A percentile compares a stretch with the other conserved stretches of the same genome.
phyloP scores from a whole-genome alignment of 2,888 invertebrate genomes.

The Zaprionus bogoriensis region DNA sequence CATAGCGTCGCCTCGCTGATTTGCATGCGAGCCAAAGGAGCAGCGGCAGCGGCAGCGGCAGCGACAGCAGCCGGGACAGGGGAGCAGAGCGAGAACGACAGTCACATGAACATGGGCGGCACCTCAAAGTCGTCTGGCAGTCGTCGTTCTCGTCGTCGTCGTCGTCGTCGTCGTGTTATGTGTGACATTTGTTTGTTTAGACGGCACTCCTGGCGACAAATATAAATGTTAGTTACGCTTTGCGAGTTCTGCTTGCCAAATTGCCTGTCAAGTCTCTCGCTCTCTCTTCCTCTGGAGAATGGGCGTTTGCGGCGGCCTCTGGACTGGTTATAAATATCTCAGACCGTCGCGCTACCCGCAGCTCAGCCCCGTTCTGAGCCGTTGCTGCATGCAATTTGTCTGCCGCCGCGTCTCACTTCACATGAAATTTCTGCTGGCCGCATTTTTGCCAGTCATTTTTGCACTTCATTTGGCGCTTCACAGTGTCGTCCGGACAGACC shows the following conservation, averaged over 20 bases:
- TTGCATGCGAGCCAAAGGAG: slow-evolving; percentile 54
- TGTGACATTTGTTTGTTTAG: slow-evolving; percentile 70
- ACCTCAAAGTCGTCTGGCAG: slow-evolving; percentile 64
- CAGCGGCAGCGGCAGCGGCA: not conserved
- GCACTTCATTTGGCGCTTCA: slow-evolving; percentile 57
- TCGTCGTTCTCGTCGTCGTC: slow-evolving; percentile 15
- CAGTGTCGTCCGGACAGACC: slow-evolving; percentile 32
- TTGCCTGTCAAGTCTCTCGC: slow-evolving; percentile 63
- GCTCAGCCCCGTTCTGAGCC: slow-evolving; percentile 13
- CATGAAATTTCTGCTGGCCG: slow-evolving; percentile 26
- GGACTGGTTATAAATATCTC: slow-evolving; percentile 55
- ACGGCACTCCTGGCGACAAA: slow-evolving; percentile 68
- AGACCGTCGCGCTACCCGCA: not conserved
- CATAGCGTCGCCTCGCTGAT: slow-evolving; percentile 58
- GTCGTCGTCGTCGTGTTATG: slow-evolving; percentile 51
- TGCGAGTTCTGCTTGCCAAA: slow-evolving; percentile 68
- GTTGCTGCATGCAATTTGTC: slow-evolving; percentile 59
- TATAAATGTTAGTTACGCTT: slow-evolving; percentile 73
- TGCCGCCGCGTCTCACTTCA: slow-evolving; percentile 21
- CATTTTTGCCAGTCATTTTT: slow-evolving; percentile 57
- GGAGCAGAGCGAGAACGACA: no score
- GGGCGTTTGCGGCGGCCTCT: slow-evolving; percentile 8
- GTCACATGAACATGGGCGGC: no score
- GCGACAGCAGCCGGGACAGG: slow-evolving; percentile 13
- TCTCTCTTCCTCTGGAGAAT: slow-evolving; percentile 9